Percentiles rank a stretch among this genome's conserved stretches.
Evolutionary conservation across 2,888 invertebrate genomes (phyloP).

Genomic region (Ptilodon capucinus): DNA sequence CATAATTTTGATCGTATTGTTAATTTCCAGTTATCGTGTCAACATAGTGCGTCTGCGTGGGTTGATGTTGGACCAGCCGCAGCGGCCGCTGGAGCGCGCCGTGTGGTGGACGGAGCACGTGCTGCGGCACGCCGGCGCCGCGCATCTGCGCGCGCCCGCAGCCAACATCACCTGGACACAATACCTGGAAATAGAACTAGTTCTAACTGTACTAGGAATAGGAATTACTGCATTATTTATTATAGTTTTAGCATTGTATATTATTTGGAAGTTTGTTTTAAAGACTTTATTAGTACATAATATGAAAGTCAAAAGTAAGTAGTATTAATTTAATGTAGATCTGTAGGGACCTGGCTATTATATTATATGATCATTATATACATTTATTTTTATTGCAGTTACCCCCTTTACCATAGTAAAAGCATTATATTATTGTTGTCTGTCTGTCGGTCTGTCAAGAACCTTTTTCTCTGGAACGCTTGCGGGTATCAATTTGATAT

Average conservation of each 20-base stretch:
- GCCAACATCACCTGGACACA: slow-evolving; percentile 41
- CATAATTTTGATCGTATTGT: background rate
- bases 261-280: background rate
- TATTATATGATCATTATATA: too few relatives aligned
- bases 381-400: too few relatives aligned
- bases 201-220: slow-evolving; percentile 8
- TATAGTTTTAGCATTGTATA: background rate
- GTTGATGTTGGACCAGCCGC: slow-evolving; percentile 57
- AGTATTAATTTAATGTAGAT: too few relatives aligned
- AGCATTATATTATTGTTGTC: too few relatives aligned
- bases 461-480: too few relatives aligned
- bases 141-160: slow-evolving; percentile 56
- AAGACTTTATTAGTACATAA: background rate
- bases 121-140: slow-evolving; percentile 60
- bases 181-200: slow-evolving; percentile 40
- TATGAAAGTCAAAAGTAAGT: background rate
- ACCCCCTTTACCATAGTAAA: too few relatives aligned
- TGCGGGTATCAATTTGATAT: too few relatives aligned
- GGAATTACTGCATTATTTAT: background rate
- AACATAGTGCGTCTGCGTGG: slow-evolving; percentile 38
- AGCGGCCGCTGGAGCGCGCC: slow-evolving; percentile 56
- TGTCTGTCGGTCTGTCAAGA: too few relatives aligned
- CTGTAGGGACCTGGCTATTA: too few relatives aligned
- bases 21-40: slow-evolving; percentile 25
- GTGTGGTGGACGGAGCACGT: slow-evolving; percentile 64